Base-by-base conservation (phyloP, 2,888 invertebrate species). In the Erebia ligea region DNA sequence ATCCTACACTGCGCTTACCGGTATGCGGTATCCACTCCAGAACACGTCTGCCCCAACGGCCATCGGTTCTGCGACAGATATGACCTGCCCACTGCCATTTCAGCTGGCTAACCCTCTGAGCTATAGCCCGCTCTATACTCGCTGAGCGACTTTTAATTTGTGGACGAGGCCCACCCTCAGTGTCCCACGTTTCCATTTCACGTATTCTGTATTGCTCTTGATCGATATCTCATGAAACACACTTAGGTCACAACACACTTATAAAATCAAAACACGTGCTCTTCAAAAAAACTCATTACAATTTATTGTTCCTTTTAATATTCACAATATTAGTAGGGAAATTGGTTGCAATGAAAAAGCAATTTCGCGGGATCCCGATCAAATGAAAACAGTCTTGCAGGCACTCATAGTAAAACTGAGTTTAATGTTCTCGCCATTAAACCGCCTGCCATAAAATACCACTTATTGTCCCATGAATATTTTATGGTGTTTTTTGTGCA, bases 321-420 rank as follows among this genome's bases (percentile, higher is more conserved):
- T 84, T 83, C 82, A 82, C 80, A 81, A 79, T 79, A 80, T 83
- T 82, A 84, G 76, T 75, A 77, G 77, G 81, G 79, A 84, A 82
- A 85, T 86, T 85, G 82, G 79, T 80, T 80, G 82, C 85, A 85
- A 87, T 89, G 87, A 85, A 89, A 89, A 87, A 85, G 83, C 87
- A 83, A 88, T 89, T 85, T 82, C 75, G 76, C 76, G 73, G 70
- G 75, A 73, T 72, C 72, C 72, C 75, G 72, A 74, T 72, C 72
- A 70, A 68, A 73, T 75, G 69, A 73, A 71, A 70, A 54, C 72
- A 72, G 70, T 68, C 72, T 72, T 74, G 67, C 61, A 59, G 66
- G 66, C 70, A 69, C 75, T 74, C 72, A 67, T 72, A 79, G 76
- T 77, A 77, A 78, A 79, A 78, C 78, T 75, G 77, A 78, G 79